Evolutionary conservation across 2,888 invertebrate genomes (phyloP), one percentile per base, ranked within the genome.

Genomic region (Iselma pallidipennis): DNA sequence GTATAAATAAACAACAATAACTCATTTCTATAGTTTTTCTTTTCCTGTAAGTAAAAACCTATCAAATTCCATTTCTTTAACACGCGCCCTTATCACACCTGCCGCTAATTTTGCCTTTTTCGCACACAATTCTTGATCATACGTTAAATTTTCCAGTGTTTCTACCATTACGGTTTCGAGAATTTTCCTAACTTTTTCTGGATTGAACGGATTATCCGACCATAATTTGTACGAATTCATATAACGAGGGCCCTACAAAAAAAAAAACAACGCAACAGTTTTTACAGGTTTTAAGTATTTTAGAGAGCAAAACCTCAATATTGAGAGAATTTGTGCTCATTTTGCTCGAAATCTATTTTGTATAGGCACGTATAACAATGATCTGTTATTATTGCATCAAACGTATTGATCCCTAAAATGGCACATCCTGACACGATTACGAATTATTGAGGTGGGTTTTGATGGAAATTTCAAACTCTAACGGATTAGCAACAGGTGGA

Each of bases 181-280:
- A 55, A 89, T 84, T 73, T 83, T 85, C 70, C 87, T 82, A 2
- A 90, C 87, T 55, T 82, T 82, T 72, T 89, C 88, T 9, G 81
- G 78, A 70, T 86, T 86, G 74, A 91, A 91, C 2, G 84, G 85
- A 68, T 86, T 87, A 59, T 85, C 84, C 0, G 91, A 82, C 60
- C 88, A 85, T 42, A 91, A 75, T 70, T 87, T 87, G 75, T 88
- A 91, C 0, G 87, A 87, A 57, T 91, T 90, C 78, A 87, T 86
- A 74, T 84, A 88, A 58, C 78, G 81, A 14, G 77, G 67, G 25
- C 65, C 56, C 83, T 84, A 57, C 55, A 73, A 71, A 45, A 37
- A 48, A 28, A 53, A 33, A 66, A 16, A 12, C n/a, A n/a, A n/a
- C n/a, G n/a, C n/a, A n/a, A n/a, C n/a, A n/a, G n/a, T n/a, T n/a